These are phyloP conservation scores for Anthophora plumipes DNA, from an alignment of 2,888 invertebrate species.

Conservation along the genomic window DNA sequence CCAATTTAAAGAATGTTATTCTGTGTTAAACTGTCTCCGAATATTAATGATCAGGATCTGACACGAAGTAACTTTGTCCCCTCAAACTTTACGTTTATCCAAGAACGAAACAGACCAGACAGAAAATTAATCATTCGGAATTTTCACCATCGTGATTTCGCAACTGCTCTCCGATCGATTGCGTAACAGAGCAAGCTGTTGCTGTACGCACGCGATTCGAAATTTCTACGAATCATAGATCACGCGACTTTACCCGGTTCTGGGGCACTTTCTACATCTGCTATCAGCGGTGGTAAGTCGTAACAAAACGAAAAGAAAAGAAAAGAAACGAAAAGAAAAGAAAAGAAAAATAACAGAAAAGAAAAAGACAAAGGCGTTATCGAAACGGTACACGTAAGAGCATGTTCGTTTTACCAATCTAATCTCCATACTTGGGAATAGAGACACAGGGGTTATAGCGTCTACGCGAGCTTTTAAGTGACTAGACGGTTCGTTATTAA, in stretches of 20 bases:
- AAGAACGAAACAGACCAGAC: background rate
- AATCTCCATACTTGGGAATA: conserved; percentile 53
- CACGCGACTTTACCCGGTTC: conserved; percentile 13
- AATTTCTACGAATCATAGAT: conserved; percentile 29
- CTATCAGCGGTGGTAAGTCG: conserved; percentile 20
- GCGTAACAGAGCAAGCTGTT: background rate
- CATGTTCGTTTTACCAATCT: conserved; percentile 38
- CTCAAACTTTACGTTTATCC: background rate
- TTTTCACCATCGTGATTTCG: background rate
- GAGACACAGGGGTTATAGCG: too few relatives aligned
- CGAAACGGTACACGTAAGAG: conserved; percentile 15
- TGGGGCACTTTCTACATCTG: conserved; percentile 39
- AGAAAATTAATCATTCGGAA: background rate
- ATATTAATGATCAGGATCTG: too few relatives aligned
- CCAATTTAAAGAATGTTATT: too few relatives aligned
- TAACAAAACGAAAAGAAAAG: conserved; percentile 16
- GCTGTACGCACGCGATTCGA: background rate
- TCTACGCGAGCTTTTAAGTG: too few relatives aligned
- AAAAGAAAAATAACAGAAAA: too few relatives aligned
- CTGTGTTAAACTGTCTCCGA: too few relatives aligned
- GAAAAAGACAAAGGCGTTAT: conserved; percentile 53
- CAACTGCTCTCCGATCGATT: conserved; percentile 1
- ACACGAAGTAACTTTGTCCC: background rate
- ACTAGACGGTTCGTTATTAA: too few relatives aligned
- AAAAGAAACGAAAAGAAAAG: too few relatives aligned